Percentiles rank a stretch among this genome's conserved stretches.
Evolutionary conservation across 1,140 invertebrate genomes (phyloP).

Genomic region (Aphis gossypii): DNA sequence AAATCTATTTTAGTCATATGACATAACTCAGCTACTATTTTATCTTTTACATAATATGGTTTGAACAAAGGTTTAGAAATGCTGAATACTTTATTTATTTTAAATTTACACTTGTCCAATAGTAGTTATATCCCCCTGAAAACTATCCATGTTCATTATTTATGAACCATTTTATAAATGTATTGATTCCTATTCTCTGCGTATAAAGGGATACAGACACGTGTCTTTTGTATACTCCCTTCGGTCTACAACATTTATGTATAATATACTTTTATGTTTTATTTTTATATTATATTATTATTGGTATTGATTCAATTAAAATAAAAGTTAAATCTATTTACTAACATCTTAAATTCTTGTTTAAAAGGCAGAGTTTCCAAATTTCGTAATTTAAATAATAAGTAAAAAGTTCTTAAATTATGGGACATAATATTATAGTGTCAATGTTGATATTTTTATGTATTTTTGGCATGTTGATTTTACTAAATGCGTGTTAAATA

Average conservation of each 20-base stretch:
- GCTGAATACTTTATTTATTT: constrained; percentile 24
- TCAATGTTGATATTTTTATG: neutral
- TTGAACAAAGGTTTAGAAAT: neutral
- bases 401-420: constrained; percentile 4
- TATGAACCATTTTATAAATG: constrained; percentile 40
- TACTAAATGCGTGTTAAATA: neutral
- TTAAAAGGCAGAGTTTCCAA: neutral
- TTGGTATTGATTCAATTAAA: constrained; percentile 30
- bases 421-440: neutral
- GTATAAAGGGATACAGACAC: neutral
- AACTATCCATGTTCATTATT: neutral
- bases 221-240: constrained; percentile 30
- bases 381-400: neutral
- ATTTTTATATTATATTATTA: neutral
- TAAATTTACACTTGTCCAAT: neutral
- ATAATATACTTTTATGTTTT: neutral
- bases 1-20: constrained; percentile 11
- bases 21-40: neutral
- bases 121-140: neutral
- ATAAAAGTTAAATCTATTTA: constrained; percentile 20
- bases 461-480: constrained; percentile 1
- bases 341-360: constrained; percentile 19
- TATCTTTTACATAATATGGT: neutral
- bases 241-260: neutral
- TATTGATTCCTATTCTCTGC: constrained; percentile 32